Base-by-base conservation (phyloP, 2,888 invertebrate genomes). In the Zaprionus obscuricornis region DNA sequence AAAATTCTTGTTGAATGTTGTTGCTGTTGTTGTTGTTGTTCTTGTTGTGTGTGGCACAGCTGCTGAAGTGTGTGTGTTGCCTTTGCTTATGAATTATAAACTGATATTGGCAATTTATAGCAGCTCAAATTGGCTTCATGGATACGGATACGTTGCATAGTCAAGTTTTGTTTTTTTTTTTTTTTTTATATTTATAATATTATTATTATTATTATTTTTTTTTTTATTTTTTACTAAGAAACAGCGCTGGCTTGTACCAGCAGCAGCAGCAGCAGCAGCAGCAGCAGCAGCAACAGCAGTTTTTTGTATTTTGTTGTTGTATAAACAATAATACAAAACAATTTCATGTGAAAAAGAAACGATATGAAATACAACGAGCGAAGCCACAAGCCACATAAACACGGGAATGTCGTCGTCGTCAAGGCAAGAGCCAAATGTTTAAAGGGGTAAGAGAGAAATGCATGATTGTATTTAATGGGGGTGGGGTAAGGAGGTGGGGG, bases 311-410 rank as follows among this genome's bases (percentile, higher is more conserved):
- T 22, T 49, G 43, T 6, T 27, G 34, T 42, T 62, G 51, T 62
- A 39, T 69, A 70, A 76, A 74, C 74, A 75, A 52, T 58, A 58
- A 59, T 57, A 64, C 34, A 70, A 55, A 62, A 66, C 71, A 58
- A 64, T 59, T 66, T 60, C 65, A 66, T 55, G 55, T 60, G 77
- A 81, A 72, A 27, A 33, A 50, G 47, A 56, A 37, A 20, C 17
- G 24, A 36, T 26, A 52, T 36, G 36, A 51, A 73, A 56, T 45
- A 46, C 52, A 67, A 34, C 39, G 49, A n/a, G n/a, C n/a, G n/a
- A n/a, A 49, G 39, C 29, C 34, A n/a, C 33, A 39, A 8, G 13
- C 27, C 31, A 36, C 46, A 39, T 10, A 26, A 40, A 50, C 22
- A 7, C 22, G 22, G 22, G 5, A 26, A 34, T 49, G 54, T 55